Percentiles rank a stretch among this genome's conserved stretches.
These are phyloP conservation scores for Sthenelais limicola DNA, from an alignment of 2,888 invertebrate species.

Conservation along the genomic window DNA sequence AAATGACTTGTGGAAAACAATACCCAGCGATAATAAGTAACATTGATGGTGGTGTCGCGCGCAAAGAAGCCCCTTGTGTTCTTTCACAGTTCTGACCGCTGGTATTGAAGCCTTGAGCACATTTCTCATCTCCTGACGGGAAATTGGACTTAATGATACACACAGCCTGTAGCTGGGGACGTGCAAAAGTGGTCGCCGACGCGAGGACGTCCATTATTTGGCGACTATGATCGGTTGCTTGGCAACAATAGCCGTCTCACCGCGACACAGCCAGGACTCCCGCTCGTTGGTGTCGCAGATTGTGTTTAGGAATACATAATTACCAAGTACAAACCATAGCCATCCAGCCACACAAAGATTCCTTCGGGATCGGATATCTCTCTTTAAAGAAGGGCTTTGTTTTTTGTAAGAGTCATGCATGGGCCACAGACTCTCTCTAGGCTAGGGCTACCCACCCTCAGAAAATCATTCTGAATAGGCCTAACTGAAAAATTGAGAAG, in stretches of 20 bases:
- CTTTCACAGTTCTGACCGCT: conserved; percentile 12
- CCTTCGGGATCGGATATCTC: too few relatives aligned
- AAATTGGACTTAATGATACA: conserved; percentile 32
- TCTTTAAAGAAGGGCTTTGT: too few relatives aligned
- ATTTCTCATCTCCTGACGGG: conserved; percentile 27
- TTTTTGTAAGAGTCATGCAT: too few relatives aligned
- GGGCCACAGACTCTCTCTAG: too few relatives aligned
- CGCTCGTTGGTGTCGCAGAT: too few relatives aligned
- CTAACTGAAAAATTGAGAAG: too few relatives aligned
- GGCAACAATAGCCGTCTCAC: conserved; percentile 1
- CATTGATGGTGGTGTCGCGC: conserved; percentile 31
- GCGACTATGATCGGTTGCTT: conserved; percentile 22
- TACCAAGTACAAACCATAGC: too few relatives aligned
- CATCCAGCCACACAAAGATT: not conserved
- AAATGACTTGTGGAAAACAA: conserved; percentile 34
- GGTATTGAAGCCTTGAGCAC: conserved; percentile 3
- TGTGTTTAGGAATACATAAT: too few relatives aligned
- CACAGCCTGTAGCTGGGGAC: not conserved
- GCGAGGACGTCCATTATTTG: not conserved
- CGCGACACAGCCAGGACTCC: too few relatives aligned
- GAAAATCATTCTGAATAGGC: too few relatives aligned
- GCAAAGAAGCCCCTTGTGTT: conserved; percentile 31
- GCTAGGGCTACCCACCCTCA: too few relatives aligned
- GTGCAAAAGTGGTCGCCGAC: conserved; percentile 9
- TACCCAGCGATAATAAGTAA: conserved; percentile 23